These are phyloP conservation scores for Cecidostiba fungosa DNA, from an alignment of 2,888 invertebrate genomes.

Conservation along the genomic window DNA sequence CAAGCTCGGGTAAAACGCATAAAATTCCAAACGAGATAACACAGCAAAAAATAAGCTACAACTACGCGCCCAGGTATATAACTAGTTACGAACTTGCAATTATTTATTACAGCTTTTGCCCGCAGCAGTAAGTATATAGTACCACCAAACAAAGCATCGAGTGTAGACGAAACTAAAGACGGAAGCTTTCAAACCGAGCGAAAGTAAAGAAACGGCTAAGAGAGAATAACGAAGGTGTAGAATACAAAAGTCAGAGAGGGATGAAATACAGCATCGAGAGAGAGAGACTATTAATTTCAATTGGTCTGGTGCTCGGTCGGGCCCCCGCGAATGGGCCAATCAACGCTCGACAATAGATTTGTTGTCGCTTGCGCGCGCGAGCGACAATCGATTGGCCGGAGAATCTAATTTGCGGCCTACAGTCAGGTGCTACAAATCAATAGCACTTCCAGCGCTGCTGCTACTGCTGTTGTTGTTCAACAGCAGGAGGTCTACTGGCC, in stretches of 20 bases:
- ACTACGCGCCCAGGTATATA: background rate
- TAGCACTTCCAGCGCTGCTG: constrained; percentile 64
- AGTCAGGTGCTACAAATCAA: constrained; percentile 69
- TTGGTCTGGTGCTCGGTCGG: constrained; percentile 56
- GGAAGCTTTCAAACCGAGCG: background rate
- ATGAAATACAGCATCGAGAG: constrained; percentile 6
- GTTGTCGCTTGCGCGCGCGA: constrained; percentile 60
- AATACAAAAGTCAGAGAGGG: background rate
- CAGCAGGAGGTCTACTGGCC: background rate
- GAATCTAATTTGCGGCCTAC: constrained; percentile 70
- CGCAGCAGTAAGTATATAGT: background rate
- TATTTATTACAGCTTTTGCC: constrained; percentile 13
- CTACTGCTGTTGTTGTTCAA: background rate
- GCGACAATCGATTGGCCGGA: constrained; percentile 67
- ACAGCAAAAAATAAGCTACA: background rate
- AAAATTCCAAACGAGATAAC: constrained; percentile 20
- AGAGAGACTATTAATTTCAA: constrained; percentile 62
- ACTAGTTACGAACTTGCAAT: constrained; percentile 4
- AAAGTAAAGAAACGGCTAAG: background rate
- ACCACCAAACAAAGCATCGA: background rate
- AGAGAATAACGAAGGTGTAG: background rate
- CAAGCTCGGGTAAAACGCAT: background rate
- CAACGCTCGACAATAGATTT: constrained; percentile 66
- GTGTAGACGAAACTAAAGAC: background rate
- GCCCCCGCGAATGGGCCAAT: constrained; percentile 66